These are phyloP conservation scores for Drosophila buzzatii DNA, from an alignment of 2,888 invertebrate species.

Conservation along the genomic window DNA sequence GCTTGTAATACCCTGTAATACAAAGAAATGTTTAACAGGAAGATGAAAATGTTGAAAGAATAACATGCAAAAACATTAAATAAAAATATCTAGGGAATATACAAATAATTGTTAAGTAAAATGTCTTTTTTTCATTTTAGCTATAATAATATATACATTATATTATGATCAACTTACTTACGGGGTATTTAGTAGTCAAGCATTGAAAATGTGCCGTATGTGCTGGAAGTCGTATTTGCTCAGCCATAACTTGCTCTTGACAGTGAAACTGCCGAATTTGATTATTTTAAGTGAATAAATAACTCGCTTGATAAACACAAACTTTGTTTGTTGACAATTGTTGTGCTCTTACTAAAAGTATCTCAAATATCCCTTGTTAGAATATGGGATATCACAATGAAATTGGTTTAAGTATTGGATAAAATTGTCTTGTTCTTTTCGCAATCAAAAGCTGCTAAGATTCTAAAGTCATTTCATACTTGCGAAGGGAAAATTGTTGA, in stretches of 20 bases:
- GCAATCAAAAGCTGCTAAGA: not conserved
- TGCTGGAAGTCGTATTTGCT: constrained; percentile 27
- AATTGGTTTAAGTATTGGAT: not conserved
- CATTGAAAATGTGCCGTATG: not conserved
- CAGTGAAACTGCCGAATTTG: not conserved
- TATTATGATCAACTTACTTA: not conserved
- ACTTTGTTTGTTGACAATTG: not conserved
- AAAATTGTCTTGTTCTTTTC: not conserved
- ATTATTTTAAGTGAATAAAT: not conserved
- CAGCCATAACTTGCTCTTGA: not conserved
- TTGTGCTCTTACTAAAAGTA: not conserved
- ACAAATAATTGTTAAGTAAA: too few species aligned
- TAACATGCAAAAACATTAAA: not conserved
- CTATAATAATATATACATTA: not conserved
- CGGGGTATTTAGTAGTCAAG: not conserved
- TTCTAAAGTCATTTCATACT: too few species aligned
- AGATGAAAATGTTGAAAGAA: not conserved
- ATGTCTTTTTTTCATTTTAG: too few species aligned
- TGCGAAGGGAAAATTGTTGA: not conserved
- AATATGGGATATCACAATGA: not conserved
- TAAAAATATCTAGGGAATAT: not conserved
- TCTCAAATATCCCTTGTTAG: not conserved
- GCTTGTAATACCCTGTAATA: constrained; percentile 18
- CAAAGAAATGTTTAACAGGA: not conserved
- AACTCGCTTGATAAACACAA: not conserved